Evolutionary conservation across 2,888 invertebrate genomes (phyloP).

Genomic region (Trissolcus brochymenae): DNA sequence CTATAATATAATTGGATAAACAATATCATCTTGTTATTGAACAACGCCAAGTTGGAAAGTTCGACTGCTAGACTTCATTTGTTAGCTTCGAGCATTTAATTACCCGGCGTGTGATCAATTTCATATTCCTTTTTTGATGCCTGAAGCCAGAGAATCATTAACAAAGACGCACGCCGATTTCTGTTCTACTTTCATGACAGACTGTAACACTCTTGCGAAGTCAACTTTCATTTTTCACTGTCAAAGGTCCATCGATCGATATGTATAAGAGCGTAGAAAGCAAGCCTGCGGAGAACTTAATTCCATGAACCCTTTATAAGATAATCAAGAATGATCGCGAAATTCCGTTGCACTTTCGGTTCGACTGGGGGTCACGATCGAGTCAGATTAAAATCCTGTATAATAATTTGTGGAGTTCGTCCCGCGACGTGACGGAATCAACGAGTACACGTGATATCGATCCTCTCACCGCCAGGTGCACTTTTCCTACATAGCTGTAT

Average conservation of each 20-base stretch:
- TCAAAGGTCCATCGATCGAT: constrained; percentile 60
- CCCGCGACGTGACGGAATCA: constrained; percentile 40
- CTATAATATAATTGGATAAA: too few species aligned
- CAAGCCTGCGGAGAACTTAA: constrained; percentile 54
- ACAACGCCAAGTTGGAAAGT: constrained; percentile 25
- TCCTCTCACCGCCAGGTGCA: constrained; percentile 64
- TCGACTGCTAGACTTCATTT: constrained; percentile 31
- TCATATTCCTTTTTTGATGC: constrained; percentile 42
- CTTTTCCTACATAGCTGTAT: constrained; percentile 53
- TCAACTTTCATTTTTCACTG: constrained; percentile 61
- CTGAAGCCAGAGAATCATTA: constrained; percentile 43
- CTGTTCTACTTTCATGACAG: constrained; percentile 60
- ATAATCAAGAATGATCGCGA: constrained; percentile 42
- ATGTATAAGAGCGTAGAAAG: constrained; percentile 52
- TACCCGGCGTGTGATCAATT: constrained; percentile 40
- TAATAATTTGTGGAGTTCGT: constrained; percentile 26
- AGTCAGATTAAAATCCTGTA: constrained; percentile 31
- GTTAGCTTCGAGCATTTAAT: constrained; percentile 47
- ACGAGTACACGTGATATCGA: constrained; percentile 40
- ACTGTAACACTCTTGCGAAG: constrained; percentile 46
- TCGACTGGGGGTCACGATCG: constrained; percentile 36
- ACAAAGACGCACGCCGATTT: constrained; percentile 56
- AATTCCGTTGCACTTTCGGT: constrained; percentile 44
- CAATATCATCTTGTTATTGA: constrained; percentile 11
- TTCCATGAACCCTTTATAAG: constrained; percentile 51